Base-by-base conservation (phyloP, 2,888 invertebrate species). In the Metalampra italica region DNA sequence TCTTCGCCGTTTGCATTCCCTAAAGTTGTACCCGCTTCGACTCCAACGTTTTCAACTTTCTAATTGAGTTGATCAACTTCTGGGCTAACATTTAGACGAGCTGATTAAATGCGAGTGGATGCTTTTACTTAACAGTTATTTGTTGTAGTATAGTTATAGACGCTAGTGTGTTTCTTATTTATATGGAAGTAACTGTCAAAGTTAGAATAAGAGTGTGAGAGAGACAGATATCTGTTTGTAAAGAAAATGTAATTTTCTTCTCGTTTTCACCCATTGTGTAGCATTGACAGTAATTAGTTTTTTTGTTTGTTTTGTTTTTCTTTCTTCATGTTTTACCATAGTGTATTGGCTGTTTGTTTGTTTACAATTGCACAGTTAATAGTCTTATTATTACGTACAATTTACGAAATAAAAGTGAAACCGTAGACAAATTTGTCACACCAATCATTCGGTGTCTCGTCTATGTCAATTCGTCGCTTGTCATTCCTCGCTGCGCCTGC, bases 61-160 rank as follows among this genome's bases (percentile, higher is more conserved):
- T 84, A 84, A 85, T 85, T 85, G 82, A 83, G 83, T 83, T 82
- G 64, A 54, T 52, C 68, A 76, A 78, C 74, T 81, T 71, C 68
- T 71, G 64, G 75, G 82, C 78, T 78, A 84, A 86, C 82, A 81
- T 85, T 85, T 78, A 73, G 69, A 76, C 68, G 75, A 71, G 69
- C 71, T 84, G 82, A 83, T 85, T 82, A 77, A 75, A 71, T 71
- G 62, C 54, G 68, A 68, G 65, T 66, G 66, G 60, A 66, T 64
- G 61, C 61, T 65, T 59, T 68, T 64, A 64, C 60, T 69, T 64
- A 64, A 50, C 56, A 64, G 64, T 63, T 63, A 62, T 63, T n/a
- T 47, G 34, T 34, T 9, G 15, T 43, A 39, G 43, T 46, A n/a
- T n/a, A n/a, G 43, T 50, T 43, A 13, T 30, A 11, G 12, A 42